Conservation (phyloP, 2,888 invertebrate species). For the Bellardia pandia region DNA sequence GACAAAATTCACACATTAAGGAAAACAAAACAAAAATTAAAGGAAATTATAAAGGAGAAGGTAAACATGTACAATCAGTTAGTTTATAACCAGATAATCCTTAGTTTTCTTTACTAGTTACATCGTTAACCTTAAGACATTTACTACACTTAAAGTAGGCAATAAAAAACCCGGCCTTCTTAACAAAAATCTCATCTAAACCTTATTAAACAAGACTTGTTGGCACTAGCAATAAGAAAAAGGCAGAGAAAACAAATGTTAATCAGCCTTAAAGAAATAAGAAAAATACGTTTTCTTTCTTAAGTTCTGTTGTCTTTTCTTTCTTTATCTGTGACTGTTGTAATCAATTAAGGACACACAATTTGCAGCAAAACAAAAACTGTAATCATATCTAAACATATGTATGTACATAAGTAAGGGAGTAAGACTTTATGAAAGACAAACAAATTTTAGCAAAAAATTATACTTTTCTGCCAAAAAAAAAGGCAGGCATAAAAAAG, state of each 20-base stretch:
- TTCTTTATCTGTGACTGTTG: background rate
- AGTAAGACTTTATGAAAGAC: no score
- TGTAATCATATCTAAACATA: no score
- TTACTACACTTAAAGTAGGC: background rate
- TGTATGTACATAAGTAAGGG: no score
- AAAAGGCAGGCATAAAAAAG: no score
- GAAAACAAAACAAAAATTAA: background rate
- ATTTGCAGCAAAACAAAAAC: no score
- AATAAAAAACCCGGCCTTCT: background rate
- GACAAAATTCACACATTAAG: background rate
- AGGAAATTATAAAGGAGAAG: background rate
- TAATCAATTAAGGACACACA: slow-evolving; percentile 2
- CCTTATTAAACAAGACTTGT: background rate
- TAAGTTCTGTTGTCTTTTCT: background rate
- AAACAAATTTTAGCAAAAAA: no score
- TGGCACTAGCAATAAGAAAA: background rate
- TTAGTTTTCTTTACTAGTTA: no score
- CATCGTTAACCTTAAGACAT: background rate
- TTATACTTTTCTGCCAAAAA: no score
- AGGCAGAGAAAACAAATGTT: background rate
- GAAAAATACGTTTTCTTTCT: background rate
- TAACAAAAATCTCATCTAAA: background rate
- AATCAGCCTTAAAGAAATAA: background rate
- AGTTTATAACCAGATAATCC: no score
- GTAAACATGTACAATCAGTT: background rate